These are phyloP conservation scores for Poecilus cupreus DNA, from an alignment of 2,888 invertebrate species.

Conservation along the genomic window DNA sequence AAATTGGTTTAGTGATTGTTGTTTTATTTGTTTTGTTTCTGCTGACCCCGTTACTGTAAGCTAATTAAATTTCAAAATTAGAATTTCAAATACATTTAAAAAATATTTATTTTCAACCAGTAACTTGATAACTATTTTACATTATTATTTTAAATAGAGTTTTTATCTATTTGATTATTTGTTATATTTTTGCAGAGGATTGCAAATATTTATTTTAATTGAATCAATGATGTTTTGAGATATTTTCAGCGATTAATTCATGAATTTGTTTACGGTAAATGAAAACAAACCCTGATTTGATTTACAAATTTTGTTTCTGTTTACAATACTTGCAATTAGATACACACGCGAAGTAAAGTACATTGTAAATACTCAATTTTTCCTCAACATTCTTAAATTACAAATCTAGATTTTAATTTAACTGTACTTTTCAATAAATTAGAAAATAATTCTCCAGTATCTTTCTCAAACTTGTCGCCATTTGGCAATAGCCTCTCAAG, in stretches of 20 bases:
- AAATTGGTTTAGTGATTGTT: constrained; percentile 41
- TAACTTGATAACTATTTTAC: neutral
- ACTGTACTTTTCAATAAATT: too few species aligned
- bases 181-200: neutral
- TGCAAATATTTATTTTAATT: neutral
- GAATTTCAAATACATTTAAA: constrained; percentile 9
- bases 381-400: too few species aligned
- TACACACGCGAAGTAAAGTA: too few species aligned
- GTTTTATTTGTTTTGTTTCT: constrained; percentile 19
- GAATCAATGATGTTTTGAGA: neutral
- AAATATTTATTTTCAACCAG: neutral
- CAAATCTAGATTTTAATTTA: too few species aligned
- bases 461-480: too few species aligned
- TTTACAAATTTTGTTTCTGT: constrained; percentile 5
- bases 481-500: too few species aligned
- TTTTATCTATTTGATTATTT: constrained; percentile 6
- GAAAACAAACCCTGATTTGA: neutral
- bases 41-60: constrained; percentile 14
- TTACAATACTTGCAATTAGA: neutral
- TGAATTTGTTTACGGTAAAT: neutral
- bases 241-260: constrained; percentile 23
- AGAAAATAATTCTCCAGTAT: too few species aligned
- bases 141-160: neutral
- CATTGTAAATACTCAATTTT: too few species aligned
- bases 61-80: constrained; percentile 35